Evolutionary conservation across 2,113 vertebrate species (phyloP).

Genomic region (Talpa occidentalis): DNA sequence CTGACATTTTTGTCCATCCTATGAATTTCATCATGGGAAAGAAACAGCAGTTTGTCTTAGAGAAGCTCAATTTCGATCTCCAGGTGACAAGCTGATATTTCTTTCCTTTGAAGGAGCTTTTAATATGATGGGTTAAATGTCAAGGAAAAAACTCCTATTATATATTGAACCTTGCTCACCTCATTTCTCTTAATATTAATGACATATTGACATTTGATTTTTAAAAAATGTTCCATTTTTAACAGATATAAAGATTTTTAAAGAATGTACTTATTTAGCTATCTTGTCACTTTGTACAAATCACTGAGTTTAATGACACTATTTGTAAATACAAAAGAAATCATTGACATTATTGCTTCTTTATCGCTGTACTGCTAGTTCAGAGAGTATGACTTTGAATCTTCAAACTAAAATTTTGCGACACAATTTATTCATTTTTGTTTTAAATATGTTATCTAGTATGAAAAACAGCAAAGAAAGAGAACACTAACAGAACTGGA

Average conservation of each 20-base stretch:
- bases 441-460: background rate
- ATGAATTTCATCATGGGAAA: constrained; percentile 86
- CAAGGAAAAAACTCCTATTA: constrained; percentile 85
- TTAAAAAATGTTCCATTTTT: constrained; percentile 74
- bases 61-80: constrained; percentile 88
- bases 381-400: background rate
- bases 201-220: constrained; percentile 86
- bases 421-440: background rate
- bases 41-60: constrained; percentile 89
- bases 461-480: background rate
- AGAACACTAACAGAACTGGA: background rate
- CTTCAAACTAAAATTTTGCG: background rate
- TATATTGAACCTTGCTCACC: constrained; percentile 87
- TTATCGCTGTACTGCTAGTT: background rate
- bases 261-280: constrained; percentile 65
- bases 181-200: constrained; percentile 91
- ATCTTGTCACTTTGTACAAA: constrained; percentile 39
- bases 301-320: constrained; percentile 37
- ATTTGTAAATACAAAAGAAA: constrained; percentile 39
- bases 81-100: constrained; percentile 90
- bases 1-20: constrained; percentile 89
- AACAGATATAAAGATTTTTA: constrained; percentile 73
- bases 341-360: background rate
- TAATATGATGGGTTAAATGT: constrained; percentile 91
- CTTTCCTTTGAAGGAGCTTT: constrained; percentile 88